phyloP scores from a whole-genome alignment of 2,797 vertebrate species.

The Anguilla megastoma region DNA sequence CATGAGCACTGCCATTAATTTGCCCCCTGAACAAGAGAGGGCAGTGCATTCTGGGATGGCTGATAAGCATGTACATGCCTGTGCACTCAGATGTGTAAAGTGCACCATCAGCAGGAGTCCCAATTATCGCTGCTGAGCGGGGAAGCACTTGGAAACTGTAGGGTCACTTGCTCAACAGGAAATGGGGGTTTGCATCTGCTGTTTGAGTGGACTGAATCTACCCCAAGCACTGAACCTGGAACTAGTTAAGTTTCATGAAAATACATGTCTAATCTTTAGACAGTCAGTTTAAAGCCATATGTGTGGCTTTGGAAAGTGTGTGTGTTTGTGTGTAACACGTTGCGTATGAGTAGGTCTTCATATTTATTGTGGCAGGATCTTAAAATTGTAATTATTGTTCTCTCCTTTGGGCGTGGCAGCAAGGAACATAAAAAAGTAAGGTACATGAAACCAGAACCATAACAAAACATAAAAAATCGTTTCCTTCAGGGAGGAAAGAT shows the following conservation, averaged over 20 bases:
- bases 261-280: not conserved
- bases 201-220: not conserved
- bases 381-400: not conserved
- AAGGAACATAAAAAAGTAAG: not conserved
- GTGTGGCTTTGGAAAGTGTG: not conserved
- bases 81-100: constrained; percentile 11
- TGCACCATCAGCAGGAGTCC: not conserved
- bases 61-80: not conserved
- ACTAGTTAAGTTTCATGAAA: not conserved
- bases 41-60: not conserved
- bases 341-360: not conserved
- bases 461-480: not conserved
- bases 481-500: constrained; percentile 82
- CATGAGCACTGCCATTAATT: not conserved
- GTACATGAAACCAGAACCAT: not conserved
- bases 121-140: not conserved
- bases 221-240: not conserved
- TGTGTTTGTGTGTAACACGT: not conserved
- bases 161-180: not conserved
- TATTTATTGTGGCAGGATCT: not conserved
- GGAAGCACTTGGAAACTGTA: not conserved
- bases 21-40: not conserved
- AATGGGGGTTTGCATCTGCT: not conserved
- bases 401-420: not conserved
- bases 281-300: not conserved